Evolutionary conservation across 2,888 invertebrate genomes (phyloP), one percentile per base, ranked within the genome.

Genomic region (Aplocera efformata): DNA sequence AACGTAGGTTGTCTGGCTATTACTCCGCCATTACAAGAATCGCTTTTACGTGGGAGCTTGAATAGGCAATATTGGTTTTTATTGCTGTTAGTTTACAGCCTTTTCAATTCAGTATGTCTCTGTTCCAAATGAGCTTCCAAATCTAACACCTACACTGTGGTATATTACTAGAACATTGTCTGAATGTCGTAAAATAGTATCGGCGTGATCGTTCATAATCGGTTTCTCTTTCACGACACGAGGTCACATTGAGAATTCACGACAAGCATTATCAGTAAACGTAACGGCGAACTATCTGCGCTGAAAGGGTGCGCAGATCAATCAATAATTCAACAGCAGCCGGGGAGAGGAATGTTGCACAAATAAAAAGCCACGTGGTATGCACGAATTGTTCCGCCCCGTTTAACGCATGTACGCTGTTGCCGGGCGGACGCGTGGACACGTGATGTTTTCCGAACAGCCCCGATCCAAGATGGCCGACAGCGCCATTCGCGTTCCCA

Each of bases 401-500:
- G 82, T 76, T 83, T 81, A 73, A 62, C 75, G 69, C 65, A 67
- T 67, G 69, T 70, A 68, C 69, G 74, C 67, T 76, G 85, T 86
- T 85, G 76, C 84, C 76, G 76, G 58, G 83, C 85, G 86, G 84
- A 84, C 81, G 77, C 73, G 63, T 62, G 67, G 72, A 74, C 81
- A 79, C 77, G 82, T 80, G 79, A 83, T 76, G 75, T 76, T 78
- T 78, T 79, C 69, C 69, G 78, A 80, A 71, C 75, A 59, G 73
- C 68, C 72, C 69, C 63, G 67, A 67, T 71, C 64, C 82, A 86
- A 85, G 73, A 86, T 86, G 86, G 86, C 85, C 67, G 83, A 72
- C 72, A 52, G 41, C 67, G 74, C 80, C 78, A 81, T 84, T 84
- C 85, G 85, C 85, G 85, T 88, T 86, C 85, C 85, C 85, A 86